phyloP scores from a whole-genome alignment of 2,797 vertebrate species.

The Acrossocheilus wenchowensis region DNA sequence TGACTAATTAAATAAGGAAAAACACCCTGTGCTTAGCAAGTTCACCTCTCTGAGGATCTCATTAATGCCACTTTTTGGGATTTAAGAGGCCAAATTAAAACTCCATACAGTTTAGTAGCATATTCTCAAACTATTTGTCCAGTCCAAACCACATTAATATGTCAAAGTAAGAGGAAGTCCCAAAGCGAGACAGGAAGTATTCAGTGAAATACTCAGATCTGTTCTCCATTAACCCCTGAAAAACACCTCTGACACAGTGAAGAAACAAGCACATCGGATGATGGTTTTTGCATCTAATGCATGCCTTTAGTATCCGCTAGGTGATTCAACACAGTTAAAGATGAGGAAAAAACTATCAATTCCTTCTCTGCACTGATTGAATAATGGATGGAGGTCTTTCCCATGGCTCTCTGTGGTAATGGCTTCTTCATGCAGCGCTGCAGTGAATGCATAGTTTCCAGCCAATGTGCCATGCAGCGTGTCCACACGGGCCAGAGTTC shows the following conservation, averaged over 20 bases:
- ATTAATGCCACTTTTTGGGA: slow-evolving; percentile 24
- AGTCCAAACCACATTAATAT: slow-evolving; percentile 32
- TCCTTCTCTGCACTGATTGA: slow-evolving; percentile 39
- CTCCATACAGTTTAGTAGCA: background rate
- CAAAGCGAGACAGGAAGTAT: slow-evolving; percentile 19
- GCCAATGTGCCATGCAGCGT: slow-evolving; percentile 58
- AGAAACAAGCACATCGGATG: background rate
- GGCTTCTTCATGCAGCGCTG: slow-evolving; percentile 45
- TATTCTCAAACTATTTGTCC: slow-evolving; percentile 14
- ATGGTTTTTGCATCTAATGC: background rate
- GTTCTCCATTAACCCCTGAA: slow-evolving; percentile 13
- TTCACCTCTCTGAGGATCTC: slow-evolving; percentile 13
- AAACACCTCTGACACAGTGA: background rate
- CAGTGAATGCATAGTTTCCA: slow-evolving; percentile 50
- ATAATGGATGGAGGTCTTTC: slow-evolving; percentile 40
- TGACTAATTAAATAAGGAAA: background rate
- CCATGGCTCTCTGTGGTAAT: slow-evolving; percentile 38
- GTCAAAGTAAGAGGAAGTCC: slow-evolving; percentile 28
- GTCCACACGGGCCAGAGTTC: slow-evolving; percentile 31
- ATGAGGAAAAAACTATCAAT: background rate
- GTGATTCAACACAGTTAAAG: slow-evolving; percentile 23
- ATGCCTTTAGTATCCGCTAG: background rate
- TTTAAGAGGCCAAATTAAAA: background rate
- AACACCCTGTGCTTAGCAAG: too few relatives aligned
- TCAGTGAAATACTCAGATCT: background rate